phyloP scores from a whole-genome alignment of 2,113 vertebrate genomes.

The Platichthys flesus region DNA sequence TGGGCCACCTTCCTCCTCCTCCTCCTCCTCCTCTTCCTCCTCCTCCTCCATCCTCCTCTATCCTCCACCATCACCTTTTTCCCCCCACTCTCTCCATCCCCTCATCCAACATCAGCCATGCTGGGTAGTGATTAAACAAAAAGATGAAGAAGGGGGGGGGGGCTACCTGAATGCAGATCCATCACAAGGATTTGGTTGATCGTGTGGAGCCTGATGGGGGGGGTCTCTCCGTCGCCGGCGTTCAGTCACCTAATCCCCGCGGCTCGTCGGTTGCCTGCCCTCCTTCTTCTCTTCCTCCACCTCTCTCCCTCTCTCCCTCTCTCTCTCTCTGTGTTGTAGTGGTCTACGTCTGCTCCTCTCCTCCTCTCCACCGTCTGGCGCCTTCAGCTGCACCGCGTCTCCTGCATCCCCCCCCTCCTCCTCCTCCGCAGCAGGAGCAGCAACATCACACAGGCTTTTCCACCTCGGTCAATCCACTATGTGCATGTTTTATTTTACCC shows the following conservation, averaged over 20 bases:
- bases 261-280: conserved; percentile 35
- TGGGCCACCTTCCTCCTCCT: too few relatives aligned
- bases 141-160: not conserved
- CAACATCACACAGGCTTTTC: conserved; percentile 33
- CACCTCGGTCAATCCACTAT: conserved; percentile 2
- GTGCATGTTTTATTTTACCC: not conserved
- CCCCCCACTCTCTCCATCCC: not conserved
- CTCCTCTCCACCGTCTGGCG: conserved; percentile 21
- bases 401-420: conserved; percentile 42
- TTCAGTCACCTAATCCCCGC: conserved; percentile 46
- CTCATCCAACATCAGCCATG: not conserved
- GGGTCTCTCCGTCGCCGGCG: conserved; percentile 30
- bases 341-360: conserved; percentile 37
- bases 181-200: not conserved
- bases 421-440: conserved; percentile 44
- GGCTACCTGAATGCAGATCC: not conserved
- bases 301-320: conserved; percentile 9
- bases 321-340: conserved; percentile 14
- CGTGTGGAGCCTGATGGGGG: not conserved
- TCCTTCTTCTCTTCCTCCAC: conserved; percentile 28
- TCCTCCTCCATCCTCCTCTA: not conserved
- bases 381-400: conserved; percentile 46
- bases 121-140: not conserved
- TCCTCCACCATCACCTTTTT: conserved; percentile 25
- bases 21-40: not conserved